Evolutionary conservation across 2,113 vertebrate species (phyloP).

Genomic region (Corythaeola cristata): DNA sequence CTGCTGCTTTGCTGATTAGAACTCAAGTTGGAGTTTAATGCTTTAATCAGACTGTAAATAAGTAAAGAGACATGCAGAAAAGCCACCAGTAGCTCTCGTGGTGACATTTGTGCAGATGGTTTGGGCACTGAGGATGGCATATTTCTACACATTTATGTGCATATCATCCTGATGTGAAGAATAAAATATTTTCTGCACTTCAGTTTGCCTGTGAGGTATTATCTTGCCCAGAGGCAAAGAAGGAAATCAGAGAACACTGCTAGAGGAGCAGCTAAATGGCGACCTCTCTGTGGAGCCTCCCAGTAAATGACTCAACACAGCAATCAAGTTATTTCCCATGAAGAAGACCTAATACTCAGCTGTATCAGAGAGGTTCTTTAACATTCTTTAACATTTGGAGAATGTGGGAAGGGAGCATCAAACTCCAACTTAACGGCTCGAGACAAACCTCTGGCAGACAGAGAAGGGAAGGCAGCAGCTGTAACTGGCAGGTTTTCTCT

Average conservation of each 20-base stretch:
- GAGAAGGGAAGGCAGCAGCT: not conserved
- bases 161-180: not conserved
- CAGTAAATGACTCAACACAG: not conserved
- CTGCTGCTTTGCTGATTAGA: not conserved
- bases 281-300: not conserved
- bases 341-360: not conserved
- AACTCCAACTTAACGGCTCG: not conserved
- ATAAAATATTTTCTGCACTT: not conserved
- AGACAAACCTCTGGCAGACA: not conserved
- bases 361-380: not conserved
- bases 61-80: not conserved
- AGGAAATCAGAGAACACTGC: not conserved
- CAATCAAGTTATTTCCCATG: not conserved
- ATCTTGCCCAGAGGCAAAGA: not conserved
- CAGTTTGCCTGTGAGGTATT: not conserved
- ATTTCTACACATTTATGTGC: conserved; percentile 27
- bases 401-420: not conserved
- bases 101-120: conserved; percentile 15
- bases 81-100: not conserved
- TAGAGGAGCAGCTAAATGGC: not conserved
- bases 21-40: not conserved
- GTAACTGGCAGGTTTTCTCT: not conserved
- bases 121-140: not conserved
- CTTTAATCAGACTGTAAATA: conserved; percentile 18
- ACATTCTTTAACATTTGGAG: not conserved